Evolutionary conservation across 2,888 invertebrate genomes (phyloP).

Genomic region (Leptinotarsa haldemani): DNA sequence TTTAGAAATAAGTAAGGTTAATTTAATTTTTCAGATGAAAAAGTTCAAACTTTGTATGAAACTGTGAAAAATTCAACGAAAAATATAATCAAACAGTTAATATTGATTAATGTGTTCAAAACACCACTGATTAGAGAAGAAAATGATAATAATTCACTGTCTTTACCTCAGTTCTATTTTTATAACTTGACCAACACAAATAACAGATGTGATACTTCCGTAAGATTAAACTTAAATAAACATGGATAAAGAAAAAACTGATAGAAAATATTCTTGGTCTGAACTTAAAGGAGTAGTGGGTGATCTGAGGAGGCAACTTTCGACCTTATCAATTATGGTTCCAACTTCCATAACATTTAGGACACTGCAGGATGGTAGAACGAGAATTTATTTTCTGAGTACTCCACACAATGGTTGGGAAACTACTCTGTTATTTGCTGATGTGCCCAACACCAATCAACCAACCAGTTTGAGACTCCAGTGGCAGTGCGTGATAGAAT

Average conservation of each 20-base stretch:
- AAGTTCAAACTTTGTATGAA: conserved; percentile 46
- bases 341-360: conserved; percentile 87
- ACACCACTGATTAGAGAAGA: conserved; percentile 2
- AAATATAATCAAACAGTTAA: not conserved
- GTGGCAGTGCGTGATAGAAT: conserved; percentile 87
- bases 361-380: conserved; percentile 81
- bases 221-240: conserved; percentile 35
- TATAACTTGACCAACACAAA: conserved; percentile 44
- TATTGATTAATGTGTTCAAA: not conserved
- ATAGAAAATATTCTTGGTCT: conserved; percentile 74
- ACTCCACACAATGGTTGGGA: conserved; percentile 91
- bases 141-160: conserved; percentile 32
- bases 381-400: conserved; percentile 89
- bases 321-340: conserved; percentile 82
- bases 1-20: conserved; percentile 49
- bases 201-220: conserved; percentile 50
- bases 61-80: conserved; percentile 28
- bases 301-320: conserved; percentile 82
- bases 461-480: conserved; percentile 70
- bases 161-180: conserved; percentile 41
- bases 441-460: conserved; percentile 76
- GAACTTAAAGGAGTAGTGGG: conserved; percentile 84
- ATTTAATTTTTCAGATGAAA: conserved; percentile 50
- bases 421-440: conserved; percentile 87
- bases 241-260: conserved; percentile 51